Conservation (phyloP, 1,140 invertebrate species). For the Armadillidium nasatum region DNA sequence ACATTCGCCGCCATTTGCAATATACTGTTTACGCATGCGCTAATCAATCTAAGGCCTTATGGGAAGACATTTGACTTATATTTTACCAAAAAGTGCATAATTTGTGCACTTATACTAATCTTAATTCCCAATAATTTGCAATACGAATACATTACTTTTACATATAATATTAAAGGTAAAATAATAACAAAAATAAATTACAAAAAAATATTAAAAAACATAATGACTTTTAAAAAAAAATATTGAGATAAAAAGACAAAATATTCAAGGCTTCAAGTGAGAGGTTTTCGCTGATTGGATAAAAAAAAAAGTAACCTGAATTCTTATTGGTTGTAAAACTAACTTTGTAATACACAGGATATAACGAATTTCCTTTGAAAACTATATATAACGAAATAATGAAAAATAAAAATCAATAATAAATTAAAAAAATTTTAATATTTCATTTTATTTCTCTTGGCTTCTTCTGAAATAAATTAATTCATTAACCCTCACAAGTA, state of each 20-base stretch:
- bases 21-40: conserved; percentile 40
- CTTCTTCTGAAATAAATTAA: not conserved
- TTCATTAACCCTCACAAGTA: not conserved
- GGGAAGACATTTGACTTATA: conserved; percentile 18
- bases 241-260: not conserved
- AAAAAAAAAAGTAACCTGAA: not conserved
- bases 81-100: not conserved
- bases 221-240: not conserved
- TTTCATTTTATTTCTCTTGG: no score
- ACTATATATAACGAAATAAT: not conserved
- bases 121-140: not conserved
- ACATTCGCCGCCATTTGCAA: conserved; percentile 44
- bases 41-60: conserved; percentile 39
- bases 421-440: not conserved
- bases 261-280: not conserved
- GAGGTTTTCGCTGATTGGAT: not conserved
- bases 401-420: not conserved
- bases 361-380: not conserved
- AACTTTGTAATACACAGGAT: not conserved
- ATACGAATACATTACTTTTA: no score
- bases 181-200: no score
- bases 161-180: not conserved
- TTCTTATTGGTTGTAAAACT: not conserved
- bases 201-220: not conserved
- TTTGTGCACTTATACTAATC: not conserved